Percentiles rank a stretch among this genome's conserved stretches.
Evolutionary conservation across 2,113 vertebrate species (phyloP).

Genomic region (Marmota monax): DNA sequence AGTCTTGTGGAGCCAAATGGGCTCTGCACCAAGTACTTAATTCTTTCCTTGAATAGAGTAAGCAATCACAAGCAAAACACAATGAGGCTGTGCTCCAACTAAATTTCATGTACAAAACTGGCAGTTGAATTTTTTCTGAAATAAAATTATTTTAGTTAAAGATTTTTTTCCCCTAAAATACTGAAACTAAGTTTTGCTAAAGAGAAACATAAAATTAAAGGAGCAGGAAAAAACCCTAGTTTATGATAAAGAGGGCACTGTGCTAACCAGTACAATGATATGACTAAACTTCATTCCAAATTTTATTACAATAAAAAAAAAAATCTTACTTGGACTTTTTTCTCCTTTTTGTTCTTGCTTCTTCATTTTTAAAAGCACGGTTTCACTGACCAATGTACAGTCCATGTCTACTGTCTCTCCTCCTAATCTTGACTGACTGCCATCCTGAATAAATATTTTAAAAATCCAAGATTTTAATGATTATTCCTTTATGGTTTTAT

Average conservation of each 20-base stretch:
- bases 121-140: conserved; percentile 42
- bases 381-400: conserved; percentile 95
- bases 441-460: conserved; percentile 79
- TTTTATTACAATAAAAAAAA: background rate
- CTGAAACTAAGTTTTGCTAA: conserved; percentile 7
- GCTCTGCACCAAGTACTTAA: background rate
- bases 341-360: conserved; percentile 81
- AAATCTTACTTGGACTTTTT: conserved; percentile 85
- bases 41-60: background rate
- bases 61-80: background rate
- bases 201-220: conserved; percentile 13
- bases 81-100: background rate
- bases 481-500: conserved; percentile 21
- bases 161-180: conserved; percentile 7
- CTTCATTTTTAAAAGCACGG: conserved; percentile 89
- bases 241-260: background rate
- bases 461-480: conserved; percentile 57
- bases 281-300: conserved; percentile 1
- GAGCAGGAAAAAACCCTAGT: background rate
- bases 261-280: background rate
- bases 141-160: conserved; percentile 17
- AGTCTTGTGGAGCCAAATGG: background rate
- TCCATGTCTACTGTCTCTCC: conserved; percentile 91
- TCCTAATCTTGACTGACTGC: conserved; percentile 82
- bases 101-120: conserved; percentile 38